phyloP scores from a whole-genome alignment of 2,113 vertebrate genomes.

The Rana temporaria region DNA sequence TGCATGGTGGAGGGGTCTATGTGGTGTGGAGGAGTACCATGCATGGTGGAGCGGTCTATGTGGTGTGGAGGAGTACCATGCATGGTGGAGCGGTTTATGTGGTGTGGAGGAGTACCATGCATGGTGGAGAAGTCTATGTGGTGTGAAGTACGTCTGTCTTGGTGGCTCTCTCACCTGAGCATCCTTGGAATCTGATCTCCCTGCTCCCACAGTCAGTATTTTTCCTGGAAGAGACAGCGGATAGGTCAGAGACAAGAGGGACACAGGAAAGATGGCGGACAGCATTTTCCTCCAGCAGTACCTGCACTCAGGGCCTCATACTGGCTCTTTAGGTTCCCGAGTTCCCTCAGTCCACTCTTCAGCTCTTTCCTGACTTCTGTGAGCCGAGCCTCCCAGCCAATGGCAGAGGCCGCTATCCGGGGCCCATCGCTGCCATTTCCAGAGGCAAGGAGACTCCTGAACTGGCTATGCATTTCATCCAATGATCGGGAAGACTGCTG shows the following conservation, averaged over 20 bases:
- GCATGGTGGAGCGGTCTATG: no score
- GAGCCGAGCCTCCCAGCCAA: constrained; percentile 23
- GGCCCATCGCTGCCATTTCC: neutral
- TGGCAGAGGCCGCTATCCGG: constrained; percentile 16
- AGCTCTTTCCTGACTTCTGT: constrained; percentile 32
- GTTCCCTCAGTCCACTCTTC: constrained; percentile 16
- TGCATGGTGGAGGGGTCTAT: no score
- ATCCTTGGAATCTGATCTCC: neutral
- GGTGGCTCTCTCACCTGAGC: constrained; percentile 12
- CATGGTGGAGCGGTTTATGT: no score
- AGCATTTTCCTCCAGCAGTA: neutral
- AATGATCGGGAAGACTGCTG: neutral
- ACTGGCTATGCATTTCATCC: constrained; percentile 35
- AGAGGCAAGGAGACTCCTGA: neutral
- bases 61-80: no score
- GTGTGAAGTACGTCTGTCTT: no score
- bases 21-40: no score
- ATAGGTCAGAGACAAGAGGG: neutral
- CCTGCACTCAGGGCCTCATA: constrained; percentile 17
- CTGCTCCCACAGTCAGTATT: neutral
- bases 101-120: no score
- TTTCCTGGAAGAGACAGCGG: constrained; percentile 9
- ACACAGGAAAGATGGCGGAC: neutral
- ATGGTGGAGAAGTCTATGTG: no score
- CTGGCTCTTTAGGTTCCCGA: constrained; percentile 9